phyloP scores from a whole-genome alignment of 1,140 invertebrate genomes.

The Diploscapter pachys region DNA sequence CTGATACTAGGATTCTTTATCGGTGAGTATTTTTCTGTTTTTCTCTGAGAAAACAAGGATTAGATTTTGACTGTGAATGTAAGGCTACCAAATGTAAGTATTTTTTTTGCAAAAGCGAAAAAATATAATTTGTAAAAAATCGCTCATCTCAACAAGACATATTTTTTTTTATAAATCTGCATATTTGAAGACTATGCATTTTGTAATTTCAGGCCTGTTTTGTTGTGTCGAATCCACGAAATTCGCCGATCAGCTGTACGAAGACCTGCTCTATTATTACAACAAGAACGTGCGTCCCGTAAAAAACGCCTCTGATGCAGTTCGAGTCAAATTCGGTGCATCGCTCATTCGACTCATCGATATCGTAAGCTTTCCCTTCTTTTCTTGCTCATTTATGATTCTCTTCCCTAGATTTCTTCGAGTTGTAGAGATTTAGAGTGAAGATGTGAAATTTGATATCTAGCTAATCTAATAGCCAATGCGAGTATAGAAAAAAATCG shows the following conservation, averaged over 20 bases:
- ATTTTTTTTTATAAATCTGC: no score
- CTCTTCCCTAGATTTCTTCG: background rate
- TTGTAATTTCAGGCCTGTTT: no score
- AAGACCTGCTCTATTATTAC: conserved; percentile 88
- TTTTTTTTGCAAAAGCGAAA: no score
- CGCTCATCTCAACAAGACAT: no score
- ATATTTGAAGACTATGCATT: no score
- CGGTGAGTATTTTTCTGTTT: no score
- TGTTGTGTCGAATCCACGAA: conserved; percentile 23
- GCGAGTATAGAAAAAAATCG: background rate
- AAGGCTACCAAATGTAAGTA: no score
- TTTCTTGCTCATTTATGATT: conserved; percentile 17
- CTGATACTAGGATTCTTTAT: no score
- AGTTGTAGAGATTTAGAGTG: background rate
- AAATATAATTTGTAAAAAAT: no score
- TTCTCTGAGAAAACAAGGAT: no score
- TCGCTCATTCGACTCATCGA: conserved; percentile 64
- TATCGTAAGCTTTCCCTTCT: conserved; percentile 59
- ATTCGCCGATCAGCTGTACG: conserved; percentile 61
- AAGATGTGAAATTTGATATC: background rate
- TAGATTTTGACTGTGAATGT: no score
- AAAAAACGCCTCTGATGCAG: conserved; percentile 85
- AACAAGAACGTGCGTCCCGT: conserved; percentile 91
- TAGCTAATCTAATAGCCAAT: background rate
- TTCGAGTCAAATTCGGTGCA: conserved; percentile 81